Conservation (phyloP, 2,888 invertebrate genomes). For the Melanotus villosus region DNA sequence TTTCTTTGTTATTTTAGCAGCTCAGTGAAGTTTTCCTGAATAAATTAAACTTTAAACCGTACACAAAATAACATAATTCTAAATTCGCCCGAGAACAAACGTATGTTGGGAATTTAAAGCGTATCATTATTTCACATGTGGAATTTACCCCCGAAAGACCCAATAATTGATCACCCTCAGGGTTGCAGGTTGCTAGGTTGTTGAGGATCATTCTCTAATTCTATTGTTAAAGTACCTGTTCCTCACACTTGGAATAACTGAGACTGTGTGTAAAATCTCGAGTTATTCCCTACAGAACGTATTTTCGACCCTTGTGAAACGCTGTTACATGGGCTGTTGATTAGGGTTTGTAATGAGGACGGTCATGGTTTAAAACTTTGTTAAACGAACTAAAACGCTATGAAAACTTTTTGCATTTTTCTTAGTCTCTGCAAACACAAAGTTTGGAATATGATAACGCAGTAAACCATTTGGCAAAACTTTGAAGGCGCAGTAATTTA, state of each 20-base stretch:
- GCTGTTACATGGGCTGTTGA: neutral
- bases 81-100: neutral
- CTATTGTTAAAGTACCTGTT: conserved; percentile 35
- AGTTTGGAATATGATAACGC: too few species aligned
- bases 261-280: conserved; percentile 26
- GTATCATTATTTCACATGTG: conserved; percentile 17
- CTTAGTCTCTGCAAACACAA: neutral
- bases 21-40: neutral
- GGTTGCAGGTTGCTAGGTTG: conserved; percentile 28
- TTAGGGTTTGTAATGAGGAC: neutral
- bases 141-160: conserved; percentile 20
- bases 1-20: too few species aligned
- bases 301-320: neutral
- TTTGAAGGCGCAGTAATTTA: too few species aligned
- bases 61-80: neutral
- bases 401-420: neutral
- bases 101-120: conserved; percentile 2
- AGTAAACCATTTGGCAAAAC: too few species aligned
- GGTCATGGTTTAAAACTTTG: too few species aligned
- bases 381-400: neutral
- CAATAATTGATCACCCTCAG: conserved; percentile 26
- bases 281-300: neutral
- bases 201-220: conserved; percentile 23
- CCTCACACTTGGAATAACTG: conserved; percentile 23
- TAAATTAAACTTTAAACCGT: conserved; percentile 4